Evolutionary conservation across 2,797 vertebrate species (phyloP).

Genomic region (Diglossa cyanea): DNA sequence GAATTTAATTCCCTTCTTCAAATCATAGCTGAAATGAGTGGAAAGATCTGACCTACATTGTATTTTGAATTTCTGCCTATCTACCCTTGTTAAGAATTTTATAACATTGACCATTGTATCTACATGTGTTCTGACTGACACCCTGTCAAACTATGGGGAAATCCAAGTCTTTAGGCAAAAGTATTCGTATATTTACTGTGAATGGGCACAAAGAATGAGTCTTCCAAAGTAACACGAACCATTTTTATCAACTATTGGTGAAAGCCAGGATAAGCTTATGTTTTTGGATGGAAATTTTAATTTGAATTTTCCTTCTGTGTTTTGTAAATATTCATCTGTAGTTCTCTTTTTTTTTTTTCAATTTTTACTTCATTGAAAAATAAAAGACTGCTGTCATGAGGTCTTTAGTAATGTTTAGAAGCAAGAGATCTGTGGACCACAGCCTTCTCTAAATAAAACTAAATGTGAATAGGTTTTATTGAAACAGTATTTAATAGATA

Average conservation of each 20-base stretch:
- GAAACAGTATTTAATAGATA: neutral
- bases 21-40: neutral
- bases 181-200: neutral
- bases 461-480: neutral
- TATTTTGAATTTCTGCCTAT: conserved; percentile 1
- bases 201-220: neutral
- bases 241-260: neutral
- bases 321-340: neutral
- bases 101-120: neutral
- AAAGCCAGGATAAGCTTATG: neutral
- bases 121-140: neutral
- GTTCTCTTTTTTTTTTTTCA: neutral
- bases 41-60: neutral
- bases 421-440: neutral
- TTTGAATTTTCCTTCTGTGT: neutral
- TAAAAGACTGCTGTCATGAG: neutral
- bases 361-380: neutral
- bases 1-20: conserved; percentile 11
- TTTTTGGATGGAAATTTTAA: neutral
- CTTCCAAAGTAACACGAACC: neutral
- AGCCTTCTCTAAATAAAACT: neutral
- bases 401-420: neutral
- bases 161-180: neutral
- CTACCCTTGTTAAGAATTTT: neutral
- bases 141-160: neutral